Evolutionary conservation across 2,797 vertebrate genomes (phyloP), one percentile per base, ranked within the genome.

Genomic region (Sardinella longiceps): DNA sequence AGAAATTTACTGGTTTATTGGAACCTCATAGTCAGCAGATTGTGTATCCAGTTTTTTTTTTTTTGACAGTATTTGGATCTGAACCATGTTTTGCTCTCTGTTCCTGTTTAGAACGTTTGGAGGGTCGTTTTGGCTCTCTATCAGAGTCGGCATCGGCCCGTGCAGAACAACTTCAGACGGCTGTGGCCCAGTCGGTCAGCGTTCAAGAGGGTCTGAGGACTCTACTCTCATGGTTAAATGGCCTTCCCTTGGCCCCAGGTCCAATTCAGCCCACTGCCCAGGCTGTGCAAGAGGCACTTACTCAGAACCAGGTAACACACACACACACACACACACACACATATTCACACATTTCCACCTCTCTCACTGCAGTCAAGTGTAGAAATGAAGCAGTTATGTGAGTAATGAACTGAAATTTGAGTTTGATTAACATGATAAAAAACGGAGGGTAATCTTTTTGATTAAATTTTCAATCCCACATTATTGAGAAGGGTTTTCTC

Each of bases 141-240:
- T 98, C 97, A 0, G 89, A 92, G 18, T 95, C 94, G 0, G 95
- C 98, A 86, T 96, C 96, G 0, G 94, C 96, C 48, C 96, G 95
- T 58, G 97, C 97, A 0, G 95, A 97, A 88, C 94, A 97, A 89
- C 95, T 99, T 81, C 98, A 99, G 93, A 99, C 98, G 50, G 96
- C 97, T 23, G 96, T 99, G 0, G 97, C 98, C 20, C 98, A 97
- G 91, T 99, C 98, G 0, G 97, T 98, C 90, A 99, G 96, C 0
- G 97, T 98, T 56, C 98, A 99, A 90, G 98, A 99, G 91, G 97
- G 97, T 4, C 94, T 99, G 87, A 97, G 96, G 91, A 95, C 93
- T 85, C 95, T 99, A 84, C 89, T 98, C 0, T 91, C 95, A 86
- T 98, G 97, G 12, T 92, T 99, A 86, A 94, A 96, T 50, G 92